Evolutionary conservation across 2,113 vertebrate species (phyloP), one percentile per base, ranked within the genome.

Genomic region (Echinops telfairi): DNA sequence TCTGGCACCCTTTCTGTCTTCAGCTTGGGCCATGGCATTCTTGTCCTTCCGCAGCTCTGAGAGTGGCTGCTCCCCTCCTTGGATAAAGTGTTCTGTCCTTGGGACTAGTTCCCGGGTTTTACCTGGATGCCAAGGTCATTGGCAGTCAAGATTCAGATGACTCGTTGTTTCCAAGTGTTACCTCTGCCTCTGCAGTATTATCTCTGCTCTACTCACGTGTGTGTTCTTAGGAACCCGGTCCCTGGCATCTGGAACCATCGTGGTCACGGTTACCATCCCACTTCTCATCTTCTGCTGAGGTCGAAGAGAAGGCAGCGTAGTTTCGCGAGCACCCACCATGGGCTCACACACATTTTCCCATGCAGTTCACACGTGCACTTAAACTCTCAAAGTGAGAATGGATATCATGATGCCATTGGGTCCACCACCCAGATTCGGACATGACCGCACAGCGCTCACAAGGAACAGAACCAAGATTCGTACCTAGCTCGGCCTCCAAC

Each of bases 401-500:
- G 43, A 20, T 81, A 81, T 33, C 80, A 82, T 68, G 60, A 83
- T 36, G 6, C 20, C 58, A 89, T 6, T 58, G 78, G 92, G 47
- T 27, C 62, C 25, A 58, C 66, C 68, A 64, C 87, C 89, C 84
- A 87, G 90, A 82, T 17, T 38, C 92, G 78, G 11, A 78, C 60
- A 83, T 57, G 40, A 85, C 90, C 47, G 93, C 81, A 77, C 77
- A 2, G 66, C 1, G 66, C 64, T 91, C 40, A 27, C 29, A 40
- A 64, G 87, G 25, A 79, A 79, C 19, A 87, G 86, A 80, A 70
- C 9, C 27, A 10, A 90, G 40, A 78, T 40, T 58, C 77, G 84
- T 70, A 40, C 71, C 80, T 78, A 89, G 60, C 31, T 36, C 92
- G 86, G 29, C 57, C n/a, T 83, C 33, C 22, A 78, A 93, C 92